Base-by-base conservation (phyloP, 2,797 vertebrate species). In the Natrix natrix region DNA sequence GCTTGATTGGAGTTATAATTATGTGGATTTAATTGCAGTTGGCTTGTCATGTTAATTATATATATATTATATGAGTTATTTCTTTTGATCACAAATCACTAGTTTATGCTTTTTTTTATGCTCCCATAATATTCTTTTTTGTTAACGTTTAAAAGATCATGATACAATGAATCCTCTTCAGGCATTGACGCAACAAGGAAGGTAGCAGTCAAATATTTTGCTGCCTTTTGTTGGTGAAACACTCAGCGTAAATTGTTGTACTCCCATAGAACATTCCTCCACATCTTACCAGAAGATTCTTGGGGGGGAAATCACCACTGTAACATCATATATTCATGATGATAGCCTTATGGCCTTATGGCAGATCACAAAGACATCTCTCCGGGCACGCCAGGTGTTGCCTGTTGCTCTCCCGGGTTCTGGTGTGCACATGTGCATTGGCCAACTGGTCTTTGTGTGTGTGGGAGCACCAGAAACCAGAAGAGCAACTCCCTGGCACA, bases 21-120 rank as follows among this genome's bases (percentile, higher is more conserved):
- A 5, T 55, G 88, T 11, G 89, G 89, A 74, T 87, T 92, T 6
- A 89, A 5, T 52, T 69, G 2, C 66, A 5, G 52, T 57, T 88
- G 55, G 32, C 57, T 93, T 93, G 37, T 93, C 5, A 0, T 32
- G 0, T 6, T 37, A 59, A 90, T 90, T 57, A 55, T 66, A 60
- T 74, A 60, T 74, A 88, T 61, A 54, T 90, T 83, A 28, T 54
- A 66, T 92, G 66, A 86, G 88, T 89, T 88, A 88, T 91, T 91
- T 89, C 28, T 86, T 92, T 14, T 92, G 52, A 60, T 93, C 28
- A 91, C 55, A 78, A 91, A 93, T 93, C 43, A 88, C 14, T 14
- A 52, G 28, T 88, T 28, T 43, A 52, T 52, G 32, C 43, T 90
- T 37, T 87, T 74, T 74, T 48, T 63, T 26, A 56, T 24, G 61